Conservation (phyloP, 2,797 vertebrate species). For the Ctenopoma multispine region DNA sequence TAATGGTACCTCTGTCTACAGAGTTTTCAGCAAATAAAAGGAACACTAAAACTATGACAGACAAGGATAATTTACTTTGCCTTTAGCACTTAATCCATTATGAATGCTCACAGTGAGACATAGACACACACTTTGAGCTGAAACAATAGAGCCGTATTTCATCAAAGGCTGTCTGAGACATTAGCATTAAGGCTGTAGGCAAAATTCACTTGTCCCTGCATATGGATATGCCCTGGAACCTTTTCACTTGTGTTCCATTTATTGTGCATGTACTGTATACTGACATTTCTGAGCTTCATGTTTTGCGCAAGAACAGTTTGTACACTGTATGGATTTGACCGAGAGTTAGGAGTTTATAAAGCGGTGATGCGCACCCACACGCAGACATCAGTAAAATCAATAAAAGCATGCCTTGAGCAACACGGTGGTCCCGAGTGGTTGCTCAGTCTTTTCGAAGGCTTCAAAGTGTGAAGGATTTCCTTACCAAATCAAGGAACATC, state of each 20-base stretch:
- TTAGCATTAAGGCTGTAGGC: slow-evolving; percentile 65
- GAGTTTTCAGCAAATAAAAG: slow-evolving; percentile 58
- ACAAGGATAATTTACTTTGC: slow-evolving; percentile 65
- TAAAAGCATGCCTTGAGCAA: slow-evolving; percentile 22
- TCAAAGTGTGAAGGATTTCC: slow-evolving; percentile 17
- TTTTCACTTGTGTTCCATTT: slow-evolving; percentile 25
- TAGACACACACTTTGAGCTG: slow-evolving; percentile 52
- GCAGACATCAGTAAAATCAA: slow-evolving; percentile 24
- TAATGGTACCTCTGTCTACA: slow-evolving; percentile 37
- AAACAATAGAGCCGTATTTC: slow-evolving; percentile 61
- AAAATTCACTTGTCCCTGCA: slow-evolving; percentile 15
- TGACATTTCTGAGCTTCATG: slow-evolving; percentile 17
- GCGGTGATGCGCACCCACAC: slow-evolving; percentile 20
- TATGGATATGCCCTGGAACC: slow-evolving; percentile 41
- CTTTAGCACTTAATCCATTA: slow-evolving; percentile 69
- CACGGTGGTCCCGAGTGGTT: slow-evolving; percentile 15
- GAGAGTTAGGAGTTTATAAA: slow-evolving; percentile 3
- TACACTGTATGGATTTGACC: slow-evolving; percentile 19
- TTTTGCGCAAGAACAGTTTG: slow-evolving; percentile 15
- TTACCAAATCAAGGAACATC: slow-evolving; percentile 20
- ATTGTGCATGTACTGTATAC: slow-evolving; percentile 25
- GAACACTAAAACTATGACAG: slow-evolving; percentile 53
- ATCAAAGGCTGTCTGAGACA: slow-evolving; percentile 66
- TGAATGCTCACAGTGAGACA: slow-evolving; percentile 55
- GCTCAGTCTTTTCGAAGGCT: slow-evolving; percentile 17